Percentiles rank a stretch among this genome's conserved stretches.
Conservation (phyloP, 2,888 invertebrate genomes). For the Eilema griseolum region DNA sequence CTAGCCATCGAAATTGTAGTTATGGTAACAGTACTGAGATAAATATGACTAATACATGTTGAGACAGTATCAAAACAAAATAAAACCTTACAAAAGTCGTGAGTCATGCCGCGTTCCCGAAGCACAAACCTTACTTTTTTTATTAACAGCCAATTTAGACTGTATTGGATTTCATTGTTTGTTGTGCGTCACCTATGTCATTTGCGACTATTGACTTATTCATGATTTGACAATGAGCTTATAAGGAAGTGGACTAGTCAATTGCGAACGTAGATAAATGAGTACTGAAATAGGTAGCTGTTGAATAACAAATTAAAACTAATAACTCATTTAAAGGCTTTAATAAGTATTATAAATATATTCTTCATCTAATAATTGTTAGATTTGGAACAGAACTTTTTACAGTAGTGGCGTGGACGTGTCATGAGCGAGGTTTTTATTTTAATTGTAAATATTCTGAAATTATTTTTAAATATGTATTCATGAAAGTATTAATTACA, state of each 20-base stretch:
- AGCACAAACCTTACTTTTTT: conserved; percentile 67
- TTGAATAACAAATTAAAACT: conserved; percentile 4
- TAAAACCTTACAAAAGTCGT: conserved; percentile 56
- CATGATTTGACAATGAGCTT: conserved; percentile 48
- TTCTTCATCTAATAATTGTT: too few species aligned
- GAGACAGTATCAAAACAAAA: conserved; percentile 61
- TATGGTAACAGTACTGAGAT: conserved; percentile 41
- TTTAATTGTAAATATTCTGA: too few species aligned
- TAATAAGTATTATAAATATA: neutral
- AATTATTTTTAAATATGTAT: too few species aligned
- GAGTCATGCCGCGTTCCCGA: conserved; percentile 55
- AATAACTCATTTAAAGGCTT: conserved; percentile 3
- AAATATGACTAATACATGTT: conserved; percentile 62
- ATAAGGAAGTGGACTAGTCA: conserved; percentile 20
- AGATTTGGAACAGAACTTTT: too few species aligned
- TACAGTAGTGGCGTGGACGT: too few species aligned
- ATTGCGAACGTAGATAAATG: conserved; percentile 1
- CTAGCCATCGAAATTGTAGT: conserved; percentile 18
- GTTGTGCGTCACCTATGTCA: conserved; percentile 52
- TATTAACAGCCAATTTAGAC: conserved; percentile 74
- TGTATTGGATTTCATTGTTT: conserved; percentile 67
- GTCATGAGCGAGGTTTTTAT: too few species aligned
- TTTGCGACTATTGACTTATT: conserved; percentile 46
- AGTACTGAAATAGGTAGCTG: conserved; percentile 6
- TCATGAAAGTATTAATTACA: too few species aligned